Evolutionary conservation across 2,797 vertebrate genomes (phyloP).

Genomic region (Geotrypetes seraphini): DNA sequence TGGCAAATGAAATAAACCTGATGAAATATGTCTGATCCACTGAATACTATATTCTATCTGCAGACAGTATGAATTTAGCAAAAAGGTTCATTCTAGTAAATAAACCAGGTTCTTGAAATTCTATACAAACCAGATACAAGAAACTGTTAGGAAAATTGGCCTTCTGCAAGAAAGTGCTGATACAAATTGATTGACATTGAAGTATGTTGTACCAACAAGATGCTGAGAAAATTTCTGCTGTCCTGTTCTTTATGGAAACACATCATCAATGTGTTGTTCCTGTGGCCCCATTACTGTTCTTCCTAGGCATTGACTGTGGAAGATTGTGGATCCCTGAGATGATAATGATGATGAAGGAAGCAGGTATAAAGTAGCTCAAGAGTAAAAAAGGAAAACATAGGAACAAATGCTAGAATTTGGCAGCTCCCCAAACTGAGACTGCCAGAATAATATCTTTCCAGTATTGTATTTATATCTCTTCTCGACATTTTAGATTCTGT

Average conservation of each 20-base stretch:
- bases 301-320: not conserved
- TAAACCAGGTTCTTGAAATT: constrained; percentile 2
- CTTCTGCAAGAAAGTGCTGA: not conserved
- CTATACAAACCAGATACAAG: not conserved
- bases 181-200: not conserved
- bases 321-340: not conserved
- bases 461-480: no score
- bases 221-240: not conserved
- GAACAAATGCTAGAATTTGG: no score
- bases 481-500: no score
- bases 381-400: no score
- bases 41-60: not conserved
- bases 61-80: constrained; percentile 1
- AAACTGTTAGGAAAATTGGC: not conserved
- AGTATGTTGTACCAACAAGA: not conserved
- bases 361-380: no score
- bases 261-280: no score
- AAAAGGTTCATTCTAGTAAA: not conserved
- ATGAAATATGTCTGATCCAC: not conserved
- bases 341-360: not conserved
- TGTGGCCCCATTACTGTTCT: no score
- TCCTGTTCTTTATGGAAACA: not conserved
- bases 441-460: no score
- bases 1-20: no score
- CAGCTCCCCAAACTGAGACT: no score